phyloP scores from a whole-genome alignment of 2,797 vertebrate species.

The Poeciliopsis turneri region DNA sequence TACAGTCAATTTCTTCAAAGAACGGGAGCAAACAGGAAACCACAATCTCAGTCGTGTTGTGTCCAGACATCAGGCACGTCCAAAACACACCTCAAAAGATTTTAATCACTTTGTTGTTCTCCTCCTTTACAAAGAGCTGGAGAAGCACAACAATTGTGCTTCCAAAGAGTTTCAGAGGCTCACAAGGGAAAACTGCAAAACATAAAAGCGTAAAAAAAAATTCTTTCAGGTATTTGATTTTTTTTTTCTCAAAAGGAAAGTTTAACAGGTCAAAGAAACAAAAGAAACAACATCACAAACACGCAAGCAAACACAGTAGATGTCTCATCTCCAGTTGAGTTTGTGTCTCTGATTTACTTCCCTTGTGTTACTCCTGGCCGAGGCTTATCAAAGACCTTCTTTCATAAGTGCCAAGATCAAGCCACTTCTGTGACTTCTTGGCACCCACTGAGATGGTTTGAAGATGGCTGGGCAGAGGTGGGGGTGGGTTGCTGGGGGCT shows the following conservation, averaged over 20 bases:
- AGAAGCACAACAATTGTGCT: constrained; percentile 61
- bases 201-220: constrained; percentile 38
- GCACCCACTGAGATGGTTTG: constrained; percentile 69
- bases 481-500: neutral
- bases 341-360: constrained; percentile 79
- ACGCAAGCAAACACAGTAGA: constrained; percentile 58
- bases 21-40: constrained; percentile 54
- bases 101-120: constrained; percentile 75
- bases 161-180: constrained; percentile 57
- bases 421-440: constrained; percentile 77
- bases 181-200: constrained; percentile 64
- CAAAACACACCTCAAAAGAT: constrained; percentile 66
- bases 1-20: constrained; percentile 13
- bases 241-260: constrained; percentile 49
- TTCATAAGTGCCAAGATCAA: constrained; percentile 80
- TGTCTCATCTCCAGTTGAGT: constrained; percentile 70
- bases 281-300: constrained; percentile 65
- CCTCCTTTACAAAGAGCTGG: constrained; percentile 70
- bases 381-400: constrained; percentile 79
- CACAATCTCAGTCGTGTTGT: constrained; percentile 27
- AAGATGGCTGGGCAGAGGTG: constrained; percentile 34
- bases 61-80: constrained; percentile 59
- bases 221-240: constrained; percentile 50
- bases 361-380: constrained; percentile 75
- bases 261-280: constrained; percentile 75